Evolutionary conservation across 2,113 vertebrate species (phyloP).

Genomic region (Hyaena hyaena): DNA sequence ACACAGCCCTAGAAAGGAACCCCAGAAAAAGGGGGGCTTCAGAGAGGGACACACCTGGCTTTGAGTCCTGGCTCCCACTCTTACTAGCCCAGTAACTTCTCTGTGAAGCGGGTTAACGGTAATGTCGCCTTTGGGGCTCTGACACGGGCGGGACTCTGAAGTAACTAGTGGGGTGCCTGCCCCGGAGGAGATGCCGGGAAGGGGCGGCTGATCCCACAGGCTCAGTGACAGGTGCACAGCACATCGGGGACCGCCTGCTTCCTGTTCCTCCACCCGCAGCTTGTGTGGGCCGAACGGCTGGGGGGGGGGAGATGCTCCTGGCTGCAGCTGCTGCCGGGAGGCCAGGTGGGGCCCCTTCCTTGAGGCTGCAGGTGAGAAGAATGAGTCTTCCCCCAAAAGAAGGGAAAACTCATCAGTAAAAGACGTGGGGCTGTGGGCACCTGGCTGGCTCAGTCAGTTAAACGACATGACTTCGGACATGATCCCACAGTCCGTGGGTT

Average conservation of each 20-base stretch:
- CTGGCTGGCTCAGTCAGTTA: no score
- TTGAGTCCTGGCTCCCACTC: not conserved
- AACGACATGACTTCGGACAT: no score
- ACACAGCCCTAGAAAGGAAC: fast-evolving
- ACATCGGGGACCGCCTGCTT: no score
- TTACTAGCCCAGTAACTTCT: not conserved
- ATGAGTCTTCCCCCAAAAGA: not conserved
- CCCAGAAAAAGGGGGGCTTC: fast-evolving
- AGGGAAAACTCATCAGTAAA: not conserved
- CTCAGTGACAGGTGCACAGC: fast-evolving
- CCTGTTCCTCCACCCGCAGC: not conserved
- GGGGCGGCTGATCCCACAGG: fast-evolving
- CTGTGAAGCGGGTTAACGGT: no score
- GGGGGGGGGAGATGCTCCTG: no score
- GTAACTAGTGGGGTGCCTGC: not conserved
- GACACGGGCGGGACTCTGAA: fast-evolving
- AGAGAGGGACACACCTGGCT: not conserved
- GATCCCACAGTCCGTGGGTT: no score
- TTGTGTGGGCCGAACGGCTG: fast-evolving
- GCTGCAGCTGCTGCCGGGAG: not conserved
- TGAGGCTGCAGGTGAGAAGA: not conserved
- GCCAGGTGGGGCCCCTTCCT: not conserved
- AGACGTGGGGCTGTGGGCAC: no score
- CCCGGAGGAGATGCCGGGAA: not conserved
- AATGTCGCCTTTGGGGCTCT: fast-evolving